Conservation (phyloP, 2,888 invertebrate genomes). For the Ophioninae sp. region DNA sequence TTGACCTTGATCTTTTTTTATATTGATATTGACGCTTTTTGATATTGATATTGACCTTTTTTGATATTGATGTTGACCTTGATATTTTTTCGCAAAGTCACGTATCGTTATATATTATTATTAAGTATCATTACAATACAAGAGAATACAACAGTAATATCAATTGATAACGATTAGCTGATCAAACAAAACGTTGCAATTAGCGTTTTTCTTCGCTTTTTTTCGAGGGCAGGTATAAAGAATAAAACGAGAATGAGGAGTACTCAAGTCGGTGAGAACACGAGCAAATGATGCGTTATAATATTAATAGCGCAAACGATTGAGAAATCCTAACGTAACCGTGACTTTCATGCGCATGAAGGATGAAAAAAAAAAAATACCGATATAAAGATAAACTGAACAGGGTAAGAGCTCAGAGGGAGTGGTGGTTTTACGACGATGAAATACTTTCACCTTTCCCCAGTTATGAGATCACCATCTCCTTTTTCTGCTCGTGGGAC, state of each 20-base stretch:
- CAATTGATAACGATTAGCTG: neutral
- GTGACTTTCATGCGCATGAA: conserved; percentile 70
- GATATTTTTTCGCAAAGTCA: neutral
- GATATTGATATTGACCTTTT: neutral
- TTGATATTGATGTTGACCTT: neutral
- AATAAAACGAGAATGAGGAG: neutral
- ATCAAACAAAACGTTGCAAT: neutral
- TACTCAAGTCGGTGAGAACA: conserved; percentile 26
- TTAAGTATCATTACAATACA: neutral
- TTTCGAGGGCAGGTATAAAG: neutral
- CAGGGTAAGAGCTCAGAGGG: conserved; percentile 7
- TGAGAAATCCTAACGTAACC: conserved; percentile 76
- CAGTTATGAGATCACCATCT: conserved; percentile 78
- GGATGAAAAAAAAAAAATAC: conserved; percentile 23
- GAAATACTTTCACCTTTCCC: conserved; percentile 80
- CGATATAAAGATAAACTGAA: conserved; percentile 20
- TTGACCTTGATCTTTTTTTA: neutral
- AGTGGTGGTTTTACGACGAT: conserved; percentile 64
- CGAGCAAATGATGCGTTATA: conserved; percentile 34
- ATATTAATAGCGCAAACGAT: conserved; percentile 66
- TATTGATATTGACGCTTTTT: no score
- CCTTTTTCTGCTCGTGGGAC: conserved; percentile 61
- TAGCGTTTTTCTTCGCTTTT: neutral
- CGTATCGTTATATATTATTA: neutral
- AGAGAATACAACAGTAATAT: neutral